These are phyloP conservation scores for Macaca mulatta DNA, from an alignment of 2,113 vertebrate genomes.

Conservation along the genomic window DNA sequence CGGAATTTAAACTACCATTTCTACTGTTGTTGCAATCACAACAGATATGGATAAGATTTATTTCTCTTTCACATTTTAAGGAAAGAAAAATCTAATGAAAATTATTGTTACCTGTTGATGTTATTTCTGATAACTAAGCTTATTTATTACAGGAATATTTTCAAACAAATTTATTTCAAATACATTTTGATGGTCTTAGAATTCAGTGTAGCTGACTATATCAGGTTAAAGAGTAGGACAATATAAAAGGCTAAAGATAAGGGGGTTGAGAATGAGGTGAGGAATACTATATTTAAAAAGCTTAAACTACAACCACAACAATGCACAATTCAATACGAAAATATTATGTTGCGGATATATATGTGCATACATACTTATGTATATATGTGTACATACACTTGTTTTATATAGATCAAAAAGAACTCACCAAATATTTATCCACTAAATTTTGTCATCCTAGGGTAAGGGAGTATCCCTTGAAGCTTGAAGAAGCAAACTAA, in stretches of 20 bases:
- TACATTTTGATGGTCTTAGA: neutral
- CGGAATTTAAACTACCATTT: constrained; percentile 49
- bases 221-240: neutral
- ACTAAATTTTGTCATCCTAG: neutral
- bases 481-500: neutral
- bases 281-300: neutral
- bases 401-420: neutral
- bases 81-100: constrained; percentile 41
- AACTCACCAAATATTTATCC: neutral
- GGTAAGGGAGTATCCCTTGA: neutral
- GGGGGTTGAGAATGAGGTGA: neutral
- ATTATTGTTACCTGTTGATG: neutral
- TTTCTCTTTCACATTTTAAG: constrained; percentile 49
- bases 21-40: neutral
- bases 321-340: neutral
- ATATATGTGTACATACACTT: neutral
- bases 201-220: neutral
- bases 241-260: neutral
- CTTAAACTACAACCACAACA: neutral
- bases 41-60: constrained; percentile 22
- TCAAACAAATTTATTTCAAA: neutral
- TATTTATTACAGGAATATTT: constrained; percentile 39
- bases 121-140: neutral
- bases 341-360: neutral
- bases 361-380: neutral